Evolutionary conservation across 2,113 vertebrate species (phyloP), one percentile per base, ranked within the genome.

Genomic region (Protobothrops flavoviridis): DNA sequence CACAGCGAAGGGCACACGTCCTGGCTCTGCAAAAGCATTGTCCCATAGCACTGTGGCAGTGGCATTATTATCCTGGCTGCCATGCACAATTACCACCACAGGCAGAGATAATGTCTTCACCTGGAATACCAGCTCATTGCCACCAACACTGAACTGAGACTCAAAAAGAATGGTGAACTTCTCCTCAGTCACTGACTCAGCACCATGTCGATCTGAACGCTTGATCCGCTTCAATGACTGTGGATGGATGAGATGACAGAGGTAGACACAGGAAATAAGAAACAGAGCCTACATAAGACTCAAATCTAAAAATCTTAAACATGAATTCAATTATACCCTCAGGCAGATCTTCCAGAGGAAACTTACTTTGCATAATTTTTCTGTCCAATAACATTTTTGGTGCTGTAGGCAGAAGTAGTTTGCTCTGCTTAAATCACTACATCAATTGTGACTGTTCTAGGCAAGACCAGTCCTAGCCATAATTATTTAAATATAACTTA

Each of bases 111-210:
- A 97, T 0, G 99, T 99, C 99, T 99, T 99, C 93, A 99, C 99
- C 95, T 99, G 99, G 96, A 99, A 99, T 59, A 99, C 98, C 9
- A 99, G 98, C 95, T 99, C 99, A 0, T 99, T 99, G 94, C 99
- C 98, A 55, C 99, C 99, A 0, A 99, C 98, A 0, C 99, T 99
- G 97, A 99, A 99, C 97, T 99, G 99, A 0, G 99, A 99, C 96
- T 99, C 99, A 0, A 99, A 99, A 94, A 99, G 97, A 94, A 99
- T 99, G 2, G 99, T 99, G 97, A 99, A 99, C 96, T 99, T 99
- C 97, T 99, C 99, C 93, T 99, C 99, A 0, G 99, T 99, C 95
- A 99, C 99, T 0, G 99, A 99, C 94, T 99, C 99, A 0, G 99
- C 99, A 0, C 99, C 99, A 0, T 99, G 98, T 13, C 99, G 98